phyloP scores from a whole-genome alignment of 2,888 invertebrate species.

The Cryptocephalus primarius region DNA sequence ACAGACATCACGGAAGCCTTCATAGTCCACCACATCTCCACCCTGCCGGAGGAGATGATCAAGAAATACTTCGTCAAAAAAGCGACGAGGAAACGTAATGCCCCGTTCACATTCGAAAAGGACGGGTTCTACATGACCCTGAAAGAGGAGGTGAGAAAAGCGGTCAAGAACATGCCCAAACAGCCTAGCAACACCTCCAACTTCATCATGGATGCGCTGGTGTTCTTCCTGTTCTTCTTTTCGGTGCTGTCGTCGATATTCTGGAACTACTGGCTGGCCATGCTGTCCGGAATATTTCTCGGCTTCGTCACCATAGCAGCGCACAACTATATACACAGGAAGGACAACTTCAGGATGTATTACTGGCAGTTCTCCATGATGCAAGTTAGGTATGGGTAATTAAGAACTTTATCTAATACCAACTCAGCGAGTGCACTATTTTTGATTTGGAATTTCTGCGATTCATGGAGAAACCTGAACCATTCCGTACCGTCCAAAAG shows the following conservation, averaged over 20 bases:
- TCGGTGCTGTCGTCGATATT: constrained; percentile 23
- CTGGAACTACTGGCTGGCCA: constrained; percentile 35
- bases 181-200: constrained; percentile 27
- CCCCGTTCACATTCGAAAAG: constrained; percentile 61
- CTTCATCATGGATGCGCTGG: constrained; percentile 34
- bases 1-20: constrained; percentile 75
- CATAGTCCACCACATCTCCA: constrained; percentile 58
- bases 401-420: too few species aligned
- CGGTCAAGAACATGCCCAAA: constrained; percentile 43
- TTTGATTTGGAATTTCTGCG: too few species aligned
- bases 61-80: constrained; percentile 55
- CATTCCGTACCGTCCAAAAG: too few species aligned
- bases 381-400: constrained; percentile 48
- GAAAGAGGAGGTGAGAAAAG: constrained; percentile 42
- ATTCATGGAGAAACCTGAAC: too few species aligned
- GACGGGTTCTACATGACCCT: constrained; percentile 66
- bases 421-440: neutral
- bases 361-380: constrained; percentile 59
- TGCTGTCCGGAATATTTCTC: constrained; percentile 46
- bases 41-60: constrained; percentile 42
- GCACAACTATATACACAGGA: constrained; percentile 70
- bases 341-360: constrained; percentile 68
- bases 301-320: constrained; percentile 49
- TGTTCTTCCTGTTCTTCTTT: constrained; percentile 25
- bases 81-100: constrained; percentile 51